These are phyloP conservation scores for Chouioia cunea DNA, from an alignment of 2,888 invertebrate genomes.

Conservation along the genomic window DNA sequence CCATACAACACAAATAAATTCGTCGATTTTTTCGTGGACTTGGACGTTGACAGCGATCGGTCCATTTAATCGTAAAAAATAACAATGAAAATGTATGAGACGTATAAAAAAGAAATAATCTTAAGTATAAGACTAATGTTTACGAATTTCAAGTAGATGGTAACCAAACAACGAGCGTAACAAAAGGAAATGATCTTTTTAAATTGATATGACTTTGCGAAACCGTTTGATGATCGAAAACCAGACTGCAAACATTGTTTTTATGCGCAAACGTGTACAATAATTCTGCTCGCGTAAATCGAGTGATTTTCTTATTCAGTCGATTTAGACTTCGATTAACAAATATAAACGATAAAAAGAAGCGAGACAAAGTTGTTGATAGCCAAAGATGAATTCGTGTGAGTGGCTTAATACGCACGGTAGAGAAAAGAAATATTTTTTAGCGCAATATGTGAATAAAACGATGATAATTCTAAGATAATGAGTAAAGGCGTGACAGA, in stretches of 20 bases:
- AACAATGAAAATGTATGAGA: conserved; percentile 18
- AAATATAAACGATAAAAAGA: too few relatives aligned
- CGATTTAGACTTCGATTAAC: conserved; percentile 17
- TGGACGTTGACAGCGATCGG: too few relatives aligned
- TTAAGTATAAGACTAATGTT: conserved; percentile 16
- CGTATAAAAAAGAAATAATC: conserved; percentile 36
- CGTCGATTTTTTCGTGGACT: background rate
- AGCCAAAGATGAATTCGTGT: too few relatives aligned
- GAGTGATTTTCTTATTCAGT: background rate
- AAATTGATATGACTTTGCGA: conserved; percentile 29
- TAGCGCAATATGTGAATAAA: too few relatives aligned
- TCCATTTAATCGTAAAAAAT: too few relatives aligned
- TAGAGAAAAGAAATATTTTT: too few relatives aligned
- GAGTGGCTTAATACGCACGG: too few relatives aligned
- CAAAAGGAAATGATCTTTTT: conserved; percentile 4
- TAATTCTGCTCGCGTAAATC: conserved; percentile 19
- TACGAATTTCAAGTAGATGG: conserved; percentile 26
- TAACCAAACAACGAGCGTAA: conserved; percentile 19
- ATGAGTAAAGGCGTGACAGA: too few relatives aligned
- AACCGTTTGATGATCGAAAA: conserved; percentile 35
- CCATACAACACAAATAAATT: conserved; percentile 42
- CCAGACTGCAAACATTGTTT: conserved; percentile 35
- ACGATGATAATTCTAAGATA: too few relatives aligned
- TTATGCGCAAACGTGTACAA: conserved; percentile 31
- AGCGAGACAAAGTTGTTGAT: conserved; percentile 1